phyloP scores from a whole-genome alignment of 1,140 invertebrate species.

The Wasmannia auropunctata region DNA sequence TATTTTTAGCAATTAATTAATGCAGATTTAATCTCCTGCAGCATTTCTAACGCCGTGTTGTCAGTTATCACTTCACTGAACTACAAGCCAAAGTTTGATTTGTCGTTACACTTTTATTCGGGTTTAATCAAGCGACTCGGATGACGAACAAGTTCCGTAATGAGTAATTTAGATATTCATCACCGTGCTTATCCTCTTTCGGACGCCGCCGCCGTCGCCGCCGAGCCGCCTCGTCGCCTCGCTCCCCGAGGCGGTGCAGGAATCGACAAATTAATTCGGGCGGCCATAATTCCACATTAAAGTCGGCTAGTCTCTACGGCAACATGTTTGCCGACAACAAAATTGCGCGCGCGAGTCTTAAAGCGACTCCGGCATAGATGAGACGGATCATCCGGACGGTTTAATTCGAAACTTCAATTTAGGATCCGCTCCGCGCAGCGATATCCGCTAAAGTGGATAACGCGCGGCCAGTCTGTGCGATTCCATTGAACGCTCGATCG shows the following conservation, averaged over 20 bases:
- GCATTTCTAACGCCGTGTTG: not conserved
- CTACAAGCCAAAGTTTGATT: not conserved
- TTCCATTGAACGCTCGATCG: conserved; percentile 53
- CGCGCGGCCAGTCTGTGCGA: conserved; percentile 47
- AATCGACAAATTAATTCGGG: conserved; percentile 56
- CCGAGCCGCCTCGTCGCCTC: not conserved
- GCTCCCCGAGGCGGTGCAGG: not conserved
- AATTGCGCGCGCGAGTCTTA: conserved; percentile 64
- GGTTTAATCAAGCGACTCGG: conserved; percentile 19
- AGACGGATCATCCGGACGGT: conserved; percentile 76
- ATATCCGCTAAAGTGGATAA: conserved; percentile 74
- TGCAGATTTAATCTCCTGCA: not conserved
- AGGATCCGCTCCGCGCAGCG: conserved; percentile 60
- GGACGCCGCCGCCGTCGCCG: not conserved
- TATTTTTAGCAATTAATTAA: not conserved
- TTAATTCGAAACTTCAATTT: conserved; percentile 83
- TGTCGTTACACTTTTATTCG: conserved; percentile 12
- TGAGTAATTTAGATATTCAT: conserved; percentile 58
- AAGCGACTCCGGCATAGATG: conserved; percentile 71
- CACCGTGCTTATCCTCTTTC: conserved; percentile 14
- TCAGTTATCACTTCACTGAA: not conserved
- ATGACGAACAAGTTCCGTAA: conserved; percentile 12
- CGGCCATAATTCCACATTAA: conserved; percentile 59
- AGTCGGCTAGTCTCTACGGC: conserved; percentile 51
- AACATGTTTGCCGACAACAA: conserved; percentile 72